Evolutionary conservation across 2,888 invertebrate genomes (phyloP), one percentile per base, ranked within the genome.

Genomic region (Linnaemya tessellans): DNA sequence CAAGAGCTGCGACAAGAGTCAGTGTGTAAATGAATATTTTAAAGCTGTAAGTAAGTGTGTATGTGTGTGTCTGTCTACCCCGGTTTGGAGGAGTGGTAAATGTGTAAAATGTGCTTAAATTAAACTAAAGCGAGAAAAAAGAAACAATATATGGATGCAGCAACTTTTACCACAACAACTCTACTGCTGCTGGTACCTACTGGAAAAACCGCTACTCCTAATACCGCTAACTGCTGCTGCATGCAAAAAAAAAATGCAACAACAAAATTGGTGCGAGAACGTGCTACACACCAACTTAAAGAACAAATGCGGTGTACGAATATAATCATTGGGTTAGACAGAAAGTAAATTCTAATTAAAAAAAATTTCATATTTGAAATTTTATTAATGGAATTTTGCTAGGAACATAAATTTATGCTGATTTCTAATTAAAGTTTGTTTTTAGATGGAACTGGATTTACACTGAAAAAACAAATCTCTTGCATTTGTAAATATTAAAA

Each of bases 41-140:
- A 60, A 41, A 25, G 73, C 38, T 51, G 15, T 49, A 67, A 67
- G 41, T 60, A 20, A 20, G 51, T 64, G 41, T 56, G n/a, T n/a
- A n/a, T n/a, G n/a, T n/a, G n/a, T n/a, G n/a, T n/a, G n/a, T n/a
- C n/a, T n/a, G 56, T 73, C 56, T 49, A 30, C 38, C 8, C 13
- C 15, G 38, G 20, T 11, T 46, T 15, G 43, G 58, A 64, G 56
- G 46, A 49, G 25, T 41, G 25, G 18, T 56, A 18, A 30, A 58
- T 60, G 60, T 73, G 65, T 67, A 73, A 73, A 71, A 11, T 60
- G 60, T 38, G 43, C 60, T 74, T 67, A 60, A 67, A 74, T 70
- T 70, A 70, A 62, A 79, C 25, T 51, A 62, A 62, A 62, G 41
- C 25, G 38, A 51, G 20, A 25, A 51, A 25, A 41, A 10, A 25